Evolutionary conservation across 1,140 invertebrate species (phyloP).

Genomic region (Epicauta chinensis): DNA sequence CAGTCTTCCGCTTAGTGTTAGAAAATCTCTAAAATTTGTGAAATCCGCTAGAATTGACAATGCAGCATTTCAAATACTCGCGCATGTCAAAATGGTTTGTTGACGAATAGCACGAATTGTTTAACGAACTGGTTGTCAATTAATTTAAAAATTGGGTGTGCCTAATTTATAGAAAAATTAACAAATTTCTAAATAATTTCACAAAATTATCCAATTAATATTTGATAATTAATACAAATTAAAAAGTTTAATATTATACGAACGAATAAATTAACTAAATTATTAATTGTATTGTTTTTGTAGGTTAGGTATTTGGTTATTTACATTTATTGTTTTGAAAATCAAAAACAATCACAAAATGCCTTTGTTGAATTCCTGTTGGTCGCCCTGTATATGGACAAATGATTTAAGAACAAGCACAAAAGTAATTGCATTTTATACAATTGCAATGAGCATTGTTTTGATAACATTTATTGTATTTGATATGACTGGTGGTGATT

Average conservation of each 20-base stretch:
- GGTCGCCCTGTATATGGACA: constrained; percentile 82
- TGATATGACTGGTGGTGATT: constrained; percentile 76
- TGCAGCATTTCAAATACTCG: no score
- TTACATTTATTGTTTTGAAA: no score
- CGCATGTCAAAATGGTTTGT: not conserved
- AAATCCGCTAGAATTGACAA: no score
- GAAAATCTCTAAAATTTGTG: no score
- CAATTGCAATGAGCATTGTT: constrained; percentile 62
- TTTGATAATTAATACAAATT: no score
- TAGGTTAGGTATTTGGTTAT: no score
- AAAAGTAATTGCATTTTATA: constrained; percentile 70
- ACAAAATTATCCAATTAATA: not conserved
- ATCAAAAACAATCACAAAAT: constrained; percentile 44
- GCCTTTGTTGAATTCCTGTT: constrained; percentile 71
- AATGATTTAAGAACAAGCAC: constrained; percentile 69
- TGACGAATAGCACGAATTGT: not conserved
- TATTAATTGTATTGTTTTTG: no score
- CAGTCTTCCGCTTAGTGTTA: no score
- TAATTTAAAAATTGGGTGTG: not conserved
- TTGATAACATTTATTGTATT: constrained; percentile 68
- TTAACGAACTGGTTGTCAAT: not conserved
- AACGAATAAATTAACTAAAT: no score
- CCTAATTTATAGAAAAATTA: constrained; percentile 19
- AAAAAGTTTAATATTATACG: no score
- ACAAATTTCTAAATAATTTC: constrained; percentile 35